Percentiles rank a stretch among this genome's conserved stretches.
Evolutionary conservation across 2,797 vertebrate genomes (phyloP).

Genomic region (Platalea minor): DNA sequence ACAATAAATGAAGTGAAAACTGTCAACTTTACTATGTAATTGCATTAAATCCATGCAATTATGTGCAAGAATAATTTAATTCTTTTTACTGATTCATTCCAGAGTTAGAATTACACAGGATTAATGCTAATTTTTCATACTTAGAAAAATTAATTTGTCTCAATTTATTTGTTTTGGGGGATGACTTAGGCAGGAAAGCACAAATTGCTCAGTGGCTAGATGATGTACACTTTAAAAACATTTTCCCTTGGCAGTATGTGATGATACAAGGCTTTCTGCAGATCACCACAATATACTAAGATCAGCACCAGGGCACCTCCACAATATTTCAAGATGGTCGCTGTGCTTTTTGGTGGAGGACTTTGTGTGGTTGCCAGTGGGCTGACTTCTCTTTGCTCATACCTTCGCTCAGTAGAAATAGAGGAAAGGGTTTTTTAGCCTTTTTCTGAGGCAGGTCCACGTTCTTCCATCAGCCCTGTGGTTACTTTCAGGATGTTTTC

Average conservation of each 20-base stretch:
- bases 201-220: neutral
- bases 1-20: slow-evolving; percentile 12
- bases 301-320: neutral
- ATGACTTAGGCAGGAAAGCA: neutral
- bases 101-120: neutral
- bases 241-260: neutral
- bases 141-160: neutral
- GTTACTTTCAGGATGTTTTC: neutral
- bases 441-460: neutral
- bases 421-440: accelerated
- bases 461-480: neutral
- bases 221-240: neutral
- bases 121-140: slow-evolving; percentile 8
- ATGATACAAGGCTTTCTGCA: neutral
- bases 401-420: neutral
- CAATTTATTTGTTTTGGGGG: neutral
- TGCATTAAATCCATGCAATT: slow-evolving; percentile 3
- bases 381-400: neutral
- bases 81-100: neutral
- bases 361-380: neutral
- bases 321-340: neutral
- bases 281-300: neutral
- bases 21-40: neutral
- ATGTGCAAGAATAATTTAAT: neutral
- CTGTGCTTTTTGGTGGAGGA: neutral